Base-by-base conservation (phyloP, 2,113 vertebrate genomes). In the Merops nubicus region DNA sequence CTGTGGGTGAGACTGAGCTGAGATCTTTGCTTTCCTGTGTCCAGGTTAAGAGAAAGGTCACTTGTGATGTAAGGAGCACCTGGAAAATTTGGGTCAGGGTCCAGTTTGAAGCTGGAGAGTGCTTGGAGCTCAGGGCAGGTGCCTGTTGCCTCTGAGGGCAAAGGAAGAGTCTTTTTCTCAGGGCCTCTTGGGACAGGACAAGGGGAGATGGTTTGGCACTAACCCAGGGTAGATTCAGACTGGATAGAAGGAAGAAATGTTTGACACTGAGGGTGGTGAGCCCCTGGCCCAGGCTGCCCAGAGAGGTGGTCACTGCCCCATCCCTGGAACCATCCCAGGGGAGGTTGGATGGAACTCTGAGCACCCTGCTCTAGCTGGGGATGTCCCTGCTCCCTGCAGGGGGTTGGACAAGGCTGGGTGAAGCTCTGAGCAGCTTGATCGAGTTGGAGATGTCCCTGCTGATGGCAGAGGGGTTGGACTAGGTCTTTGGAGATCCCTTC, bases 61-160 rank as follows among this genome's bases (percentile, higher is more conserved):
- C 23, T 87, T 2, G 7, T 87, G 80, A 48, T 48, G 77, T 15
- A 14, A 76, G 65, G 20, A 34, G 26, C 89, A 86, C 8, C 93
- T 93, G 96, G 73, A 81, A 18, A 68, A 40, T 62, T 79, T 92
- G 87, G 73, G 65, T 43, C 57, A 2, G 77, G 57, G n/a, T 72
- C 33, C 12, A 1, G 1, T 9, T 47, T 15, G 56, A 82, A 82
- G 28, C 56, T 60, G 69, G 83, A 78, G 73, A 36, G 69, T 4
- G 18, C 74, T 85, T 31, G 26, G 80, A 60, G 73, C 77, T 78
- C 69, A 6, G 68, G 56, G 60, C 87, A 85, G 84, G 57, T 89
- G 93, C 15, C 31, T 64, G 64, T 20, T 72, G 15, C 51, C 23
- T 73, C 65, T 53, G 84, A 65, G 84, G 73, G 48, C 26, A 67